Conservation (phyloP, 1,140 invertebrate species). For the Lordiphosa collinella region DNA sequence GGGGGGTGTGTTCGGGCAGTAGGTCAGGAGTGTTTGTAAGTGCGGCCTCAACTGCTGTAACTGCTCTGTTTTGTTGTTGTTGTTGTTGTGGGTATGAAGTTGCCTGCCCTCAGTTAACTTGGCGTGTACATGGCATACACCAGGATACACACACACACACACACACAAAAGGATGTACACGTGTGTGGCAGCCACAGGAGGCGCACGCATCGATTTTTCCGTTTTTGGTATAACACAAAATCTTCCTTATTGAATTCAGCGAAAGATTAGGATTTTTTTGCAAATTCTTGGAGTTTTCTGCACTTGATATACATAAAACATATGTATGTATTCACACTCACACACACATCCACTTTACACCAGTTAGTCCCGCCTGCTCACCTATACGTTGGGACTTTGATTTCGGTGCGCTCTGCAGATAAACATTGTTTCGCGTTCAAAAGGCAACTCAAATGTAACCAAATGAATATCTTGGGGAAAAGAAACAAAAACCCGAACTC, state of each 20-base stretch:
- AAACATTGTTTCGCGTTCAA: slow-evolving; percentile 40
- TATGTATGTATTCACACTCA: slow-evolving; percentile 1
- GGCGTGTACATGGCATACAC: slow-evolving; percentile 49
- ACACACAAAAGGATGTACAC: slow-evolving; percentile 17
- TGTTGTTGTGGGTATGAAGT: slow-evolving; percentile 61
- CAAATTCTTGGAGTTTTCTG: slow-evolving; percentile 9
- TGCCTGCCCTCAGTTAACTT: slow-evolving; percentile 59
- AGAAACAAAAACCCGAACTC: background rate
- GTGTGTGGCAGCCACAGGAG: slow-evolving; percentile 43
- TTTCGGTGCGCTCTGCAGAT: slow-evolving; percentile 50
- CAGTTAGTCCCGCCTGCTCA: slow-evolving; percentile 34
- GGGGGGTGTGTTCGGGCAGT: slow-evolving; percentile 25
- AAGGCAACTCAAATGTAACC: background rate
- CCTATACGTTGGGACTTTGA: slow-evolving; percentile 52
- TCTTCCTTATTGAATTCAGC: slow-evolving; percentile 59
- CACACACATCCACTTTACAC: background rate
- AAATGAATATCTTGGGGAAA: slow-evolving; percentile 15
- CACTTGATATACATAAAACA: slow-evolving; percentile 12
- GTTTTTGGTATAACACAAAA: slow-evolving; percentile 64
- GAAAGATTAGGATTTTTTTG: slow-evolving; percentile 31
- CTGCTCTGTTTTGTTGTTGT: slow-evolving; percentile 45
- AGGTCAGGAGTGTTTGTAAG: slow-evolving; percentile 73
- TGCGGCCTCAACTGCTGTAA: slow-evolving; percentile 50
- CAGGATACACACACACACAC: slow-evolving; percentile 31
- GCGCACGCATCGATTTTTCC: slow-evolving; percentile 74